Conservation (phyloP, 53 echinoderm and acorn worm genomes). For the Echinometra lucunter region DNA sequence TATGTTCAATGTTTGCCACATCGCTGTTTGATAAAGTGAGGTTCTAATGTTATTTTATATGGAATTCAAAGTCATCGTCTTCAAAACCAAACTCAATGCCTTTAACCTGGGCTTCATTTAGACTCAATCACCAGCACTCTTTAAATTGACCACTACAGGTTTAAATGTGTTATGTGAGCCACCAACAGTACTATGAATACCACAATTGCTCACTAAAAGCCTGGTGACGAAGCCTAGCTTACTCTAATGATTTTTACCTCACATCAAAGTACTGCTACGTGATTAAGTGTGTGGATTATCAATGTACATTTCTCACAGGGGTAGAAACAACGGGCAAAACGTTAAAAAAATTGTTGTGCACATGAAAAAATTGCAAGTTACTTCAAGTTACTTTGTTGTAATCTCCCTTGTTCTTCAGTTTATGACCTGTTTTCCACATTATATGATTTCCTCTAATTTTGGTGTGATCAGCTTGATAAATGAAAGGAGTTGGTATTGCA, state of each 20-base stretch:
- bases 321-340: slow-evolving; percentile 11
- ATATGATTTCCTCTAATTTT: slow-evolving; percentile 12
- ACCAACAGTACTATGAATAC: slow-evolving; percentile 70
- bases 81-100: slow-evolving; percentile 64
- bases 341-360: background rate
- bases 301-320: slow-evolving; percentile 68
- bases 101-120: slow-evolving; percentile 68
- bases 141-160: background rate
- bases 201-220: slow-evolving; percentile 61
- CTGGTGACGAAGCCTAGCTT: slow-evolving; percentile 73
- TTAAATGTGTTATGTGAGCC: slow-evolving; percentile 57
- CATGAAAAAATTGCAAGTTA: background rate
- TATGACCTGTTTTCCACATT: slow-evolving; percentile 2
- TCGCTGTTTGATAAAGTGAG: slow-evolving; percentile 1
- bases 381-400: background rate
- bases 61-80: slow-evolving; percentile 57
- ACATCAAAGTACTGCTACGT: slow-evolving; percentile 73
- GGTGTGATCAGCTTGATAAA: background rate
- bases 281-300: slow-evolving; percentile 58
- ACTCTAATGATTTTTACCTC: slow-evolving; percentile 68
- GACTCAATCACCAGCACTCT: slow-evolving; percentile 62
- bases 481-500: slow-evolving; percentile 10
- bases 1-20: slow-evolving; percentile 15
- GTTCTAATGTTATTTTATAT: slow-evolving; percentile 50
- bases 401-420: slow-evolving; percentile 31